Conservation (phyloP, 2,797 vertebrate genomes). For the Ctenopoma kingsleyae region DNA sequence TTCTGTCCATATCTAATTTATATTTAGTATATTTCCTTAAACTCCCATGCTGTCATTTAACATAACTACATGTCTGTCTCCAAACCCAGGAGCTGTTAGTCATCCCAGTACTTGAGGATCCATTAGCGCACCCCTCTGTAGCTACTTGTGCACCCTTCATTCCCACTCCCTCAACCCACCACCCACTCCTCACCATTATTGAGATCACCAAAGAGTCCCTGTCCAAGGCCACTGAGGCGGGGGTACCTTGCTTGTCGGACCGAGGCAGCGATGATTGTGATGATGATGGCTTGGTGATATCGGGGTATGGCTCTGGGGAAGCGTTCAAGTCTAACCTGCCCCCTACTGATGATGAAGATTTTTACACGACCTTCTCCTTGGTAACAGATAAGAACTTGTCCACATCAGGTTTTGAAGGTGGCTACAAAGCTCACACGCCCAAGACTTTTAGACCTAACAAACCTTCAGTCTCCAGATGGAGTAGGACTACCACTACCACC, state of each 20-base stretch:
- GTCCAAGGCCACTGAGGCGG: conserved; percentile 99
- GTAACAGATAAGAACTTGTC: conserved; percentile 99
- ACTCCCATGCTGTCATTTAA: conserved; percentile 67
- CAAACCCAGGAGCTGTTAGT: conserved; percentile 97
- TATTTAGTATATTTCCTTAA: not conserved
- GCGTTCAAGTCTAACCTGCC: conserved; percentile 99
- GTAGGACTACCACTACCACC: conserved; percentile 96
- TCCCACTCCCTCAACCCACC: conserved; percentile 95
- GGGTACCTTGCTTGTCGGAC: conserved; percentile 99
- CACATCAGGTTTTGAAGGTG: conserved; percentile 99
- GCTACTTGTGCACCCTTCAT: conserved; percentile 97
- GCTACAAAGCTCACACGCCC: conserved; percentile 97
- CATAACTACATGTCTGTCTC: conserved; percentile 78
- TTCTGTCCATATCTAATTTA: not conserved
- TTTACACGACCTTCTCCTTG: conserved; percentile 99
- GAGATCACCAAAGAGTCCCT: conserved; percentile 99
- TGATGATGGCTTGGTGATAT: conserved; percentile 99
- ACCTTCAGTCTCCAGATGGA: conserved; percentile 95
- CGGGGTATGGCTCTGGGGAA: conserved; percentile 99
- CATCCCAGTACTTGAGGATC: conserved; percentile 96
- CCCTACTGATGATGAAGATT: conserved; percentile 99
- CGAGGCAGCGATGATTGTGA: conserved; percentile 99
- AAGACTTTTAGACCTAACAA: conserved; percentile 99
- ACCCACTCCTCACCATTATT: conserved; percentile 98
- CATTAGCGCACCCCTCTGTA: conserved; percentile 96